Conservation (phyloP, 2,797 vertebrate genomes). For the Melanotaenia boesemani region DNA sequence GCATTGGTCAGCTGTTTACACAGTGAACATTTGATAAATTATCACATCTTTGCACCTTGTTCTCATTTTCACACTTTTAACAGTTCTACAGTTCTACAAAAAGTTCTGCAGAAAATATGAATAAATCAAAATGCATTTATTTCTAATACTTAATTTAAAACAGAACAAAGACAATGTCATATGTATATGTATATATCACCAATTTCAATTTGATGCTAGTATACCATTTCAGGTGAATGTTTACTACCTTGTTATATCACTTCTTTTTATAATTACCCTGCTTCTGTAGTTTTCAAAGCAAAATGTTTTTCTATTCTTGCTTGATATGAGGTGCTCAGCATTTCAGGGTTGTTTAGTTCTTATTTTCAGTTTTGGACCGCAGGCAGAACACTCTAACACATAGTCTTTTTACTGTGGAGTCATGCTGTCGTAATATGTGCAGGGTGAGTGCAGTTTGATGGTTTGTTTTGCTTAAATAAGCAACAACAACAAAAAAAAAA, state of each 20-base stretch:
- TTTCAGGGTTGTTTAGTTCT: neutral
- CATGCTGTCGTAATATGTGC: neutral
- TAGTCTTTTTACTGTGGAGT: neutral
- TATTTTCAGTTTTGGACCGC: neutral
- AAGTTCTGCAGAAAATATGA: neutral
- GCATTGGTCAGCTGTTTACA: conserved; percentile 3
- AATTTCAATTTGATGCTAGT: neutral
- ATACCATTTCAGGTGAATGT: neutral
- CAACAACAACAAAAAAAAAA: neutral
- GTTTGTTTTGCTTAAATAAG: neutral
- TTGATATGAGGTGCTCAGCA: neutral
- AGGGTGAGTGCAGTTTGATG: neutral
- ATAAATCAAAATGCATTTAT: neutral
- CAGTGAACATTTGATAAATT: neutral
- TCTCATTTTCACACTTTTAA: neutral
- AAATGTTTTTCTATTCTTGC: neutral
- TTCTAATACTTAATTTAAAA: neutral
- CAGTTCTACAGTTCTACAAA: neutral
- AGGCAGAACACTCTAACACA: neutral
- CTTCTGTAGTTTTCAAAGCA: neutral
- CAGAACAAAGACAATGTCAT: neutral
- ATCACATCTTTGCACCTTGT: neutral
- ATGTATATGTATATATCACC: neutral
- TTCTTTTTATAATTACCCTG: neutral
- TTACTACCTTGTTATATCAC: neutral